Evolutionary conservation across 2,113 vertebrate species (phyloP), one percentile per base, ranked within the genome.

Genomic region (Centropus unirufus): DNA sequence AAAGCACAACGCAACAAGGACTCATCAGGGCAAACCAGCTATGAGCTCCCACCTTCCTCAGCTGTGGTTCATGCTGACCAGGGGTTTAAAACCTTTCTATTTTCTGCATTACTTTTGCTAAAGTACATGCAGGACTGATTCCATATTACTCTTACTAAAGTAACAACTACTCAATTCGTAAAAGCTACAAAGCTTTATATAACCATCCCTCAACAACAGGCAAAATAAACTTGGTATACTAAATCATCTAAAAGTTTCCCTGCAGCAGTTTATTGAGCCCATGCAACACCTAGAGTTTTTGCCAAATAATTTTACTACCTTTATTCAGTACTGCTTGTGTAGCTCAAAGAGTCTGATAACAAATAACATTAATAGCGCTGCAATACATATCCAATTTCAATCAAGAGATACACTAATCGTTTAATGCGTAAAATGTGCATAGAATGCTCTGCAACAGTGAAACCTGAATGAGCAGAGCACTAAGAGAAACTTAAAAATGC

Each of bases 41-140:
- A 42, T 62, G 40, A 57, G 14, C 19, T 30, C 42, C 3, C 4
- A 0, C 27, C 63, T 67, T 5, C 27, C 9, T 10, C 14, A 27
- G 8, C 21, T 73, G 54, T 34, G 14, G 7, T 2, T 70, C 47
- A 42, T 59, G 46, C 39, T 83, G 63, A 83, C 57, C 63, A 40
- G 24, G 0, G 4, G 22, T 63, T 77, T 40, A 47, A 74, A 11
- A 5, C 4, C 9, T 47, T 80, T 63, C 39, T 69, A 19, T 75
- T 72, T 85, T 68, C 78, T 91, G 73, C 83, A 83, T 34, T 73
- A 75, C n/a, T 64, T 95, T 55, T 54, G 54, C 40, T 70, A 36
- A 47, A 70, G 16, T 63, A 83, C 36, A 36, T 36, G 36, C 36
- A 36, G 36, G 36, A 36, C 36, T 36, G 36, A 36, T 92, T 68